Evolutionary conservation across 2,113 vertebrate genomes (phyloP), one percentile per base, ranked within the genome.

Genomic region (Rhynchopsitta pachyrhyncha): DNA sequence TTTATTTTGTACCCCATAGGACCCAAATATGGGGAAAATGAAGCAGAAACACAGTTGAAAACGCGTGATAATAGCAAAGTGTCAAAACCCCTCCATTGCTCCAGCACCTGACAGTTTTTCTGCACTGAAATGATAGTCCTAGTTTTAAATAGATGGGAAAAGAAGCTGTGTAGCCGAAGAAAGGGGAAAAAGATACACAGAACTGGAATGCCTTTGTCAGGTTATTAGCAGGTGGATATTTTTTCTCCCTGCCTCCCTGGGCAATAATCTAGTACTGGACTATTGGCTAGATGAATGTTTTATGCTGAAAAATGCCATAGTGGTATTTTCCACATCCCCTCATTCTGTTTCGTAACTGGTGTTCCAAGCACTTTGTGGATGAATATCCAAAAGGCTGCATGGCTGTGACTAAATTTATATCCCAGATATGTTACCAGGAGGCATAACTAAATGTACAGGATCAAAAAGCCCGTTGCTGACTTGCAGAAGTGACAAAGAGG

Each of bases 301-400:
- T n/a, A 41, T 14, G 18, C 11, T 49, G 46, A 66, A 37, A 81
- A 89, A 69, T 31, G 73, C 52, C 49, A 1, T 1, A 7, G 7
- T 31, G 53, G 17, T 68, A 5, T 93, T 91, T 94, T 78, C 53
- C 14, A 11, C 52, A 76, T 73, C 10, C 28, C 44, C 44, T 66
- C 0, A 0, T 27, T 78, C 44, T 8, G 9, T 86, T 96, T 82
- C 80, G 42, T 91, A 78, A 44, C 33, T 88, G 57, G 69, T 79
- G 82, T 91, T 96, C 78, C 84, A 35, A 70, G 73, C 67, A 25
- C 75, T 94, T 79, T 93, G 64, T 86, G 93, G 70, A 69, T 77
- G 67, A 81, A 50, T 25, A 63, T 92, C 84, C 44, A 24, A 85
- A 70, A 76, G 80, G 13, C 84, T 64, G 86, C 44, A 8, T 7